Evolutionary conservation across 1,140 invertebrate genomes (phyloP).

Genomic region (Venustaconcha ellipsiformis): DNA sequence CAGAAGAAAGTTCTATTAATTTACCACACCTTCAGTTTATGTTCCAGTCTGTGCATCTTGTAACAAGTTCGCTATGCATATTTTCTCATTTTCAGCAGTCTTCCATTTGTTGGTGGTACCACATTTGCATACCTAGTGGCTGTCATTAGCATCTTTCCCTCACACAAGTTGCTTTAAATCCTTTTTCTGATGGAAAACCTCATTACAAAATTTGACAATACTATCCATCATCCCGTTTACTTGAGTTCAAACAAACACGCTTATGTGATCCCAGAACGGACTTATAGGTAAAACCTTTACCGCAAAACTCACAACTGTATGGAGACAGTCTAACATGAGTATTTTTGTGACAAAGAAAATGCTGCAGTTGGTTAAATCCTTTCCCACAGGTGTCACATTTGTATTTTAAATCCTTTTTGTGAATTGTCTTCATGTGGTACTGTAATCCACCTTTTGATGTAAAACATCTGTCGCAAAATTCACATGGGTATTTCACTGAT

Average conservation of each 20-base stretch:
- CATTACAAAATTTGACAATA: conserved; percentile 23
- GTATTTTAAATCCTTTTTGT: conserved; percentile 28
- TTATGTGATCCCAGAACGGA: conserved; percentile 27
- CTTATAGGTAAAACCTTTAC: conserved; percentile 18
- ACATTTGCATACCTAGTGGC: conserved; percentile 17
- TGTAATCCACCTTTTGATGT: conserved; percentile 24
- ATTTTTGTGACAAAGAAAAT: conserved; percentile 28
- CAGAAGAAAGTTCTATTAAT: no score
- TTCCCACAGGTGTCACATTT: conserved; percentile 23
- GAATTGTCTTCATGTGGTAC: conserved; percentile 25
- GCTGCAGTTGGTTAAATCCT: conserved; percentile 24
- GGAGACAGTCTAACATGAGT: conserved; percentile 23
- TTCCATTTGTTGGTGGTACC: conserved; percentile 9
- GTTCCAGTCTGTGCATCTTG: no score
- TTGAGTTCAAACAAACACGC: conserved; percentile 9
- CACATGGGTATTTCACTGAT: conserved; percentile 16
- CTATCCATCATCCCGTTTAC: conserved; percentile 5
- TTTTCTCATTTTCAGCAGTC: conserved; percentile 9
- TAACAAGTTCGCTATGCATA: background rate
- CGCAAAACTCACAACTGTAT: conserved; percentile 18
- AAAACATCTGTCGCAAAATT: conserved; percentile 21
- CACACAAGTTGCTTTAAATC: conserved; percentile 10
- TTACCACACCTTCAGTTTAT: no score
- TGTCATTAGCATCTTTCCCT: conserved; percentile 1
- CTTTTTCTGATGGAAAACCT: conserved; percentile 9